Evolutionary conservation across 2,113 vertebrate species (phyloP).

Genomic region (Aix galericulata): DNA sequence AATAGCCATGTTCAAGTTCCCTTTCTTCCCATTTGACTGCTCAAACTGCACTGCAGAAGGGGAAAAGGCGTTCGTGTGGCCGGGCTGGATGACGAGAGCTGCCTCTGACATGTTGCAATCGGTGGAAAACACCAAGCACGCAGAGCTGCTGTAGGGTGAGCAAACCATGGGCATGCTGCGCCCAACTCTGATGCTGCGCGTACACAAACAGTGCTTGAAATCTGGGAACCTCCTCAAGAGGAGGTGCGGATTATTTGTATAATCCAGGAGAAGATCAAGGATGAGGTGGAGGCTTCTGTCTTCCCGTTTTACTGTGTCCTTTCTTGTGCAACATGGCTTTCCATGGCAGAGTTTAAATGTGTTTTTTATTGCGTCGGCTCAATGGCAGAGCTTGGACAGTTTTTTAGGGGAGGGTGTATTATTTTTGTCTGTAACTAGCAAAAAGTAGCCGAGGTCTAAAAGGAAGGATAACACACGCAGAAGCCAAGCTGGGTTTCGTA

Average conservation of each 20-base stretch:
- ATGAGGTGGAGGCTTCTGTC: neutral
- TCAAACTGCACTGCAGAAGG: neutral
- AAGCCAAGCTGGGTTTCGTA: conserved; percentile 9
- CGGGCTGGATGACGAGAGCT: fast-evolving
- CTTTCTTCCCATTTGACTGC: neutral
- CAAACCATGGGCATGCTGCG: fast-evolving
- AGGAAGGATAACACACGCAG: conserved; percentile 39
- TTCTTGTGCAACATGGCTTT: neutral
- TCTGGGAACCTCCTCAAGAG: neutral
- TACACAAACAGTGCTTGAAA: neutral
- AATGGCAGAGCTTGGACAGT: neutral
- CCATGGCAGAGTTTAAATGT: neutral
- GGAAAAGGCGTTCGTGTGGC: neutral
- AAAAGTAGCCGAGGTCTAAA: conserved; percentile 38
- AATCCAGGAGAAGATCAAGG: neutral
- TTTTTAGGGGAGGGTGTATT: neutral
- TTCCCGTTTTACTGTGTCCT: neutral
- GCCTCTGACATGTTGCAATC: fast-evolving
- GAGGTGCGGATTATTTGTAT: neutral
- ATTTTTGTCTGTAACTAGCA: neutral
- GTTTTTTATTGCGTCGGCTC: neutral
- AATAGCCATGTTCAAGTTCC: neutral
- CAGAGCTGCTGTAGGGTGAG: neutral
- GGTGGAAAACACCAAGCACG: fast-evolving
- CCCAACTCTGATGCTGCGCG: neutral